Evolutionary conservation across 2,797 vertebrate genomes (phyloP), one percentile per base, ranked within the genome.

Genomic region (Selene dorsalis): DNA sequence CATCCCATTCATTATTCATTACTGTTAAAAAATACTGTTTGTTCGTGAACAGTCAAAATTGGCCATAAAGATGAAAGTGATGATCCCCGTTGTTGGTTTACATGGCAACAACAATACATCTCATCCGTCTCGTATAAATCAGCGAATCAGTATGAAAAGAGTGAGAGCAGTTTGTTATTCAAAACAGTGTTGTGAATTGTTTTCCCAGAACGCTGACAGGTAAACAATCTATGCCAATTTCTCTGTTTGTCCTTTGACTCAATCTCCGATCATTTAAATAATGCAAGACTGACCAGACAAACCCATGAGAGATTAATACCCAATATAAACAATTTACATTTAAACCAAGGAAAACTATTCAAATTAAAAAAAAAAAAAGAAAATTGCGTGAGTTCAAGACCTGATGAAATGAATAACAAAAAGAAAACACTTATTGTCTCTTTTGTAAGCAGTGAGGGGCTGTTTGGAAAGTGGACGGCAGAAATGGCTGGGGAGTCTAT

Each of bases 401-500:
- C 35, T 30, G 35, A 61, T 72, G 63, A 30, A 85, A 80, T 43
- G 45, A 84, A 74, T 59, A 80, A 69, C 43, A 7, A 35, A 56
- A 38, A 59, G 50, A 84, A 73, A 85, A 75, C 22, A 73, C 30
- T 20, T 70, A 77, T 38, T 17, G 64, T 75, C 63, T 79, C 53
- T 76, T 82, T 70, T 30, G 17, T 62, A 75, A 69, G 64, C 24
- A 41, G 55, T 56, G 22, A 10, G 81, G 68, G 83, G 66, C 64
- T 35, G 26, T 50, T 85, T 83, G 85, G 83, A 87, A 70, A 62
- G 80, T 11, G 16, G 77, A 80, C 69, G 66, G 79, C 55, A 2
- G 70, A 35, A 60, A 69, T 58, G 71, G 77, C 80, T 75, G 69
- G 79, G 79, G 83, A 89, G 84, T 83, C 68, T 73, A 11, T 41